Evolutionary conservation across 1,140 invertebrate genomes (phyloP).

Genomic region (Hirudo medicinalis): DNA sequence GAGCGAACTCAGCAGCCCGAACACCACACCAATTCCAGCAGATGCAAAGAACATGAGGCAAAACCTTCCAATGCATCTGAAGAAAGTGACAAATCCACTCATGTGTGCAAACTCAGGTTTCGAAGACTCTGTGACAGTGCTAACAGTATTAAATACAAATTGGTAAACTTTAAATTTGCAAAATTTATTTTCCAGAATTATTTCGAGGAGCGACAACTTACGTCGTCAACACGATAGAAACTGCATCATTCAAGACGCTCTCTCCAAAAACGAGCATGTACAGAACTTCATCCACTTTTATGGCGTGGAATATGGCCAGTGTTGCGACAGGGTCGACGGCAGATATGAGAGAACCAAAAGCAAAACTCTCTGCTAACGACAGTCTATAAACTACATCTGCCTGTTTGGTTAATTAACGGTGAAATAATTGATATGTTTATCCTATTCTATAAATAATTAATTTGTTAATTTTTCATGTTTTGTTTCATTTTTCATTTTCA

Average conservation of each 20-base stretch:
- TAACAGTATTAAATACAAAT: constrained; percentile 17
- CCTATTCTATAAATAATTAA: not conserved
- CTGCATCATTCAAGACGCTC: constrained; percentile 93
- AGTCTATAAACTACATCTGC: constrained; percentile 66
- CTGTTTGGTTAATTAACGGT: constrained; percentile 31
- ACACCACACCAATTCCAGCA: constrained; percentile 85
- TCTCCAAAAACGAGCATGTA: constrained; percentile 99
- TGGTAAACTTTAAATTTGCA: too few relatives aligned
- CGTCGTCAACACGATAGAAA: constrained; percentile 89
- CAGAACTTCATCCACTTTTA: constrained; percentile 76
- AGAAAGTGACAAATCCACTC: constrained; percentile 61
- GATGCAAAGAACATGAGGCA: constrained; percentile 97
- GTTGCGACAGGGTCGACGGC: constrained; percentile 91
- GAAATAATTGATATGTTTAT: not conserved
- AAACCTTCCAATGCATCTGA: constrained; percentile 74
- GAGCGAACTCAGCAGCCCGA: constrained; percentile 82
- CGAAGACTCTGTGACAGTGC: constrained; percentile 42
- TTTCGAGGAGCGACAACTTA: constrained; percentile 46
- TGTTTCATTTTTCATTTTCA: not conserved
- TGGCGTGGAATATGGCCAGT: constrained; percentile 91
- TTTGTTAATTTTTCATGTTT: too few relatives aligned
- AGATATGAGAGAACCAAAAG: constrained; percentile 94
- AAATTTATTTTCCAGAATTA: constrained; percentile 6
- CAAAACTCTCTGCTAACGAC: constrained; percentile 90
- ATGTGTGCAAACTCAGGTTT: constrained; percentile 40